These are phyloP conservation scores for Protobothrops mucrosquamatus DNA, from an alignment of 2,113 vertebrate genomes.

Conservation along the genomic window DNA sequence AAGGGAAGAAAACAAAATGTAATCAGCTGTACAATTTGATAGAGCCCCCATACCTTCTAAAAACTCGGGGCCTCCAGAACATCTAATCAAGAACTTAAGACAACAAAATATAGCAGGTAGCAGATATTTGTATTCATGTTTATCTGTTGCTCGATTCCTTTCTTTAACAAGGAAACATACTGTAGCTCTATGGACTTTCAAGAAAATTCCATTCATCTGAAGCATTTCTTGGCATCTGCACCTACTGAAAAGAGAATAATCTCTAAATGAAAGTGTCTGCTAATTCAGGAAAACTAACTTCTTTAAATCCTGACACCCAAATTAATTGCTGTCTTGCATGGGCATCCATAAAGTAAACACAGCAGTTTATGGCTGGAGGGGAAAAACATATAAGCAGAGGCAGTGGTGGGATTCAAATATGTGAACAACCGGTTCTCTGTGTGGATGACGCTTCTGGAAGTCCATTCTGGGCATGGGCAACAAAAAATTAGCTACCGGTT, in stretches of 20 bases:
- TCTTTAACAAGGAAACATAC: neutral
- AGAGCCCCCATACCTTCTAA: neutral
- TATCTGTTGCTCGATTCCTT: neutral
- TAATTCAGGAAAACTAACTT: neutral
- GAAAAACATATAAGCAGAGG: neutral
- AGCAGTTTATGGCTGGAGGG: neutral
- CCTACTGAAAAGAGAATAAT: neutral
- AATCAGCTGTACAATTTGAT: neutral
- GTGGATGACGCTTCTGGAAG: too few species aligned
- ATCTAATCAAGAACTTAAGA: neutral
- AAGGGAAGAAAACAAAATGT: neutral
- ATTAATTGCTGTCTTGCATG: neutral
- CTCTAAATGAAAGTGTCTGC: neutral
- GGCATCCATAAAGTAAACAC: neutral
- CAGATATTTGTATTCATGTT: neutral
- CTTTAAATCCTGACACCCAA: neutral
- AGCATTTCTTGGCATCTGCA: neutral
- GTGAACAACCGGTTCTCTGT: too few species aligned
- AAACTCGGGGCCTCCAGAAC: neutral
- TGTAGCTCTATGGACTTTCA: neutral
- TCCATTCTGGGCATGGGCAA: too few species aligned
- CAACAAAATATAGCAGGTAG: neutral
- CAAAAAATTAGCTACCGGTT: too few species aligned
- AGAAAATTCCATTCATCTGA: neutral
- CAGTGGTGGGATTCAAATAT: too few species aligned